Conservation (phyloP, 2,888 invertebrate genomes). For the Cistogaster globosa region DNA sequence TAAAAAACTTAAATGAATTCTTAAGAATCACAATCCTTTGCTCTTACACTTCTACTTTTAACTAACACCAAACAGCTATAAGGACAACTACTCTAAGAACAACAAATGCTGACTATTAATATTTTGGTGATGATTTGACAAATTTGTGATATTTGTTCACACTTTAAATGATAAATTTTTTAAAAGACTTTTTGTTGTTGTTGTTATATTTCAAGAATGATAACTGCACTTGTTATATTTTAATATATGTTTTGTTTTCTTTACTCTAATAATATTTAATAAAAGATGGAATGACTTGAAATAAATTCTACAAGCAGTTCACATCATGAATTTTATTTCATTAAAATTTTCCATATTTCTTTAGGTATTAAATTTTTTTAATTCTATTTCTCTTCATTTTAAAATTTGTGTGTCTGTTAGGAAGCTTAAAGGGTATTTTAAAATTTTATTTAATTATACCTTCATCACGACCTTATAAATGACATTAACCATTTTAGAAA, state of each 20-base stretch:
- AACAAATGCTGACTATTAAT: too few species aligned
- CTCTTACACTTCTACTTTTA: too few species aligned
- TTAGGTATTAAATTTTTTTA: too few species aligned
- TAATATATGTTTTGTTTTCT: not conserved
- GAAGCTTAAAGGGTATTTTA: conserved; percentile 13
- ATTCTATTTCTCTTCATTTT: not conserved
- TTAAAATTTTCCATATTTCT: conserved; percentile 25
- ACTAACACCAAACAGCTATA: too few species aligned
- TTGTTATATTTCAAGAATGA: conserved; percentile 24
- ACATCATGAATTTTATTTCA: conserved; percentile 56
- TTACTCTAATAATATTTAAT: not conserved
- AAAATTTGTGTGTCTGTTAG: not conserved
- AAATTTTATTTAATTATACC: conserved; percentile 47
- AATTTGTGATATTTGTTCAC: too few species aligned
- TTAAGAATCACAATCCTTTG: too few species aligned
- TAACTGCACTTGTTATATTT: conserved; percentile 48
- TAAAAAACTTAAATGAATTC: too few species aligned
- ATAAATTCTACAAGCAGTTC: conserved; percentile 45
- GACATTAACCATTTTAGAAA: conserved; percentile 18
- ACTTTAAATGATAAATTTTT: conserved; percentile 46
- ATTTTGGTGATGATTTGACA: too few species aligned
- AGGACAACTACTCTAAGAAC: too few species aligned
- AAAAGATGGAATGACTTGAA: conserved; percentile 11
- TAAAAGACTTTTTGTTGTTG: conserved; percentile 25
- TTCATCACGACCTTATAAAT: conserved; percentile 44